phyloP scores from a whole-genome alignment of 2,113 vertebrate species.

The Nothocercus julius region DNA sequence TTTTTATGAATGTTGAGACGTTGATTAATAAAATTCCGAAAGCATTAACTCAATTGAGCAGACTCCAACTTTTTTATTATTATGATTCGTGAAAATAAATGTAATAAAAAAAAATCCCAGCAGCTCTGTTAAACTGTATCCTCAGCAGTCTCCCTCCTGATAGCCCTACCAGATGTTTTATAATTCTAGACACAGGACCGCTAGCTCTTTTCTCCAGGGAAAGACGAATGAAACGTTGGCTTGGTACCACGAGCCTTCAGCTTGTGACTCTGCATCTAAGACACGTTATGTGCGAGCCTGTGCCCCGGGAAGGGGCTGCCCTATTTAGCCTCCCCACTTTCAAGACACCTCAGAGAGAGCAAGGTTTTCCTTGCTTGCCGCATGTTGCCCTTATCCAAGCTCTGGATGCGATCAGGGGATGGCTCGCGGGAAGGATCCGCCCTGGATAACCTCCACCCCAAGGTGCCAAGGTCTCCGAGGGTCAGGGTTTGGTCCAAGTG shows the following conservation, averaged over 20 bases:
- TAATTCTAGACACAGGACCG: slow-evolving; percentile 26
- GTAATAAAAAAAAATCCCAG: slow-evolving; percentile 74
- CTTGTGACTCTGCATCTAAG: background rate
- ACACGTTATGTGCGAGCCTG: background rate
- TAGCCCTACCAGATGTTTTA: slow-evolving; percentile 79
- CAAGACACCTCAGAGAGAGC: background rate
- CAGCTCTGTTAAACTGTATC: slow-evolving; percentile 78
- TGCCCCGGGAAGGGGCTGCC: background rate
- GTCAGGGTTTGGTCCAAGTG: background rate
- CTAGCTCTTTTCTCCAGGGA: slow-evolving; percentile 50
- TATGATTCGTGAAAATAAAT: slow-evolving; percentile 73
- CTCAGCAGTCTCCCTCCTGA: slow-evolving; percentile 67
- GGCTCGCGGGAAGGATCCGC: background rate
- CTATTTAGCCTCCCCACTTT: background rate
- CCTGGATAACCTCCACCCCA: background rate
- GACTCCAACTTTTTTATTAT: slow-evolving; percentile 72
- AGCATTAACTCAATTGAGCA: slow-evolving; percentile 78
- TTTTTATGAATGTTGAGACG: slow-evolving; percentile 77
- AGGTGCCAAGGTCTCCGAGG: background rate
- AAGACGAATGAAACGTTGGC: slow-evolving; percentile 57
- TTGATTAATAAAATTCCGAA: slow-evolving; percentile 83
- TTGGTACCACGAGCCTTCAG: background rate
- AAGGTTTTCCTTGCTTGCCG: background rate
- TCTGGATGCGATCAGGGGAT: background rate
- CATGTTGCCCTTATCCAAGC: background rate